phyloP scores from a whole-genome alignment of 2,888 invertebrate species.

The Nomada ruficornis region DNA sequence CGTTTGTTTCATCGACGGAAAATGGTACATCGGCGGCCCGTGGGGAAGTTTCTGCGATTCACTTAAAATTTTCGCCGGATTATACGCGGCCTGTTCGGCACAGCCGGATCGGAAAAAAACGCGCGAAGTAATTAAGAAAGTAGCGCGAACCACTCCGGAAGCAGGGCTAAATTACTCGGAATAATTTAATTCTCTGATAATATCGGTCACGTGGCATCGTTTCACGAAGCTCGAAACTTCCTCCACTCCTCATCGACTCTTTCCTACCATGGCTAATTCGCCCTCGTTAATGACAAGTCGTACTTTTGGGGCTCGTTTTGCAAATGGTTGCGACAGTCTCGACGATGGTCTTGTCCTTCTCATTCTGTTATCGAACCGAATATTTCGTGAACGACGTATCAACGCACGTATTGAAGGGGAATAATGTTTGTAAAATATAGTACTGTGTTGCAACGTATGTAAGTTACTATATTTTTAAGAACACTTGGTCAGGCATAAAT shows the following conservation, averaged over 20 bases:
- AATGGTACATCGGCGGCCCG: constrained; percentile 15
- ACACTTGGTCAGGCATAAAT: too few species aligned
- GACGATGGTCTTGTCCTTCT: not conserved
- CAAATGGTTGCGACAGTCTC: constrained; percentile 4
- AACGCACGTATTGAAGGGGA: not conserved
- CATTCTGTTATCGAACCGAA: not conserved
- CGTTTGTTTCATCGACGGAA: constrained; percentile 30
- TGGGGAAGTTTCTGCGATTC: constrained; percentile 49
- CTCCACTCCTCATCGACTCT: not conserved
- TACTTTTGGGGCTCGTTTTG: constrained; percentile 16
- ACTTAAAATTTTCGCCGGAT: constrained; percentile 36
- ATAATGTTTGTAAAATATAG: too few species aligned
- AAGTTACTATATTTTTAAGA: too few species aligned
- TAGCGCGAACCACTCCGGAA: constrained; percentile 47
- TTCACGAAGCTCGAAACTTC: constrained; percentile 40
- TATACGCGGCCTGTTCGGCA: constrained; percentile 35
- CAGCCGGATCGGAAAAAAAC: constrained; percentile 42
- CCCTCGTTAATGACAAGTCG: constrained; percentile 13
- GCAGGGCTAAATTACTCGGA: constrained; percentile 56
- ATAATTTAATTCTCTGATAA: constrained; percentile 63
- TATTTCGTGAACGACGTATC: not conserved
- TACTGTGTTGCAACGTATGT: too few species aligned
- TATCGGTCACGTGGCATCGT: constrained; percentile 48
- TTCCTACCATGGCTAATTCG: constrained; percentile 26
- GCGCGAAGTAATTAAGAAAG: constrained; percentile 58